Evolutionary conservation across 2,797 vertebrate genomes (phyloP).

Genomic region (Enteromius fasciolatus): DNA sequence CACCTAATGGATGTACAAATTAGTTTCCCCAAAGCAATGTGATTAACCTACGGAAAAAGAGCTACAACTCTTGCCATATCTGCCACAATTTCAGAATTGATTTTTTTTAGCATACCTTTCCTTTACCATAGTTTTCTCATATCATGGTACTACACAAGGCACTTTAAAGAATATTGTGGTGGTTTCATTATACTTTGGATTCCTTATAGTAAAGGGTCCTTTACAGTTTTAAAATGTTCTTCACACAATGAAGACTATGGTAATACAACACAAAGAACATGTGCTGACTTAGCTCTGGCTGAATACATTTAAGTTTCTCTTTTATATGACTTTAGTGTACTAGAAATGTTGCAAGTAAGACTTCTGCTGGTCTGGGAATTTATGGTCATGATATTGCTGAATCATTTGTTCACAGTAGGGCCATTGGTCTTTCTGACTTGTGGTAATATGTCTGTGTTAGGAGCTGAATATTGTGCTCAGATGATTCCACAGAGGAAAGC

Average conservation of each 20-base stretch:
- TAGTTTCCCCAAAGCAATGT: too few relatives aligned
- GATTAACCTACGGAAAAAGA: too few relatives aligned
- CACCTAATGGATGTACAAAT: too few relatives aligned
- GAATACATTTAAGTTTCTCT: not conserved
- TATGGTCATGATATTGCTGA: slow-evolving; percentile 51
- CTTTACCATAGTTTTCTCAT: too few relatives aligned
- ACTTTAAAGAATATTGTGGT: not conserved
- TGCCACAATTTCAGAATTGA: not conserved
- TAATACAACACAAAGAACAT: not conserved
- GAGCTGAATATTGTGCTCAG: slow-evolving; percentile 37
- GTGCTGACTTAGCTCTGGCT: not conserved
- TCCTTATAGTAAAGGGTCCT: too few relatives aligned
- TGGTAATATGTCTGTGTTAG: slow-evolving; percentile 51
- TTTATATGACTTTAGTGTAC: slow-evolving; percentile 23
- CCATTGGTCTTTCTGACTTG: slow-evolving; percentile 50
- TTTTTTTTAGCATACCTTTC: too few relatives aligned
- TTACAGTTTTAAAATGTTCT: too few relatives aligned
- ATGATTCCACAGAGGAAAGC: not conserved
- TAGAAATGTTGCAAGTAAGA: slow-evolving; percentile 33
- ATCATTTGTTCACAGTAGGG: slow-evolving; percentile 41
- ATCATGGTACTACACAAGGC: too few relatives aligned
- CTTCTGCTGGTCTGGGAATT: slow-evolving; percentile 34
- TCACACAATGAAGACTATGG: not conserved
- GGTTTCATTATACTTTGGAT: not conserved
- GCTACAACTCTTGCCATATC: too few relatives aligned